phyloP scores from a whole-genome alignment of 2,888 invertebrate species.

The Leucania comma region DNA sequence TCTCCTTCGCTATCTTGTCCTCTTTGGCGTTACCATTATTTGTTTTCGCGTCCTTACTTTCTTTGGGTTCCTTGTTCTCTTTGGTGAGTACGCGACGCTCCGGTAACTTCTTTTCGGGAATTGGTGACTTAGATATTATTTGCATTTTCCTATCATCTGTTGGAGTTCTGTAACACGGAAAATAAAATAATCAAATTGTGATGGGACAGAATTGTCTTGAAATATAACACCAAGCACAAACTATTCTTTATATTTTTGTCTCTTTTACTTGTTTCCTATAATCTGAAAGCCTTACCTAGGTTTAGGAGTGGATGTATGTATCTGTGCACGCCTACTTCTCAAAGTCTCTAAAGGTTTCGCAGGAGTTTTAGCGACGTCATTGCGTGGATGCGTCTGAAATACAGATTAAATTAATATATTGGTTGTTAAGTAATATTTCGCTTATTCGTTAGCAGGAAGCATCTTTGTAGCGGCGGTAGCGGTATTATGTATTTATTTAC shows the following conservation, averaged over 20 bases:
- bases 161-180: conserved; percentile 66
- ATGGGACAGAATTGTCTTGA: not conserved
- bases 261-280: not conserved
- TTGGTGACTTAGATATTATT: conserved; percentile 64
- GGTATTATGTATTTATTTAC: conserved; percentile 67
- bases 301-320: conserved; percentile 86
- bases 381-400: conserved; percentile 82
- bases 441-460: not conserved
- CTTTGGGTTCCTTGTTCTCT: conserved; percentile 85
- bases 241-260: not conserved
- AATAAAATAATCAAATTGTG: not conserved
- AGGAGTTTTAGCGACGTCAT: conserved; percentile 73
- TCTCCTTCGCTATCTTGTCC: conserved; percentile 53
- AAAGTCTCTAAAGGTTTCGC: conserved; percentile 72
- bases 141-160: conserved; percentile 76
- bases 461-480: not conserved
- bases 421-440: not conserved
- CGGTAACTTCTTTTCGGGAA: conserved; percentile 74
- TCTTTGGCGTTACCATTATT: conserved; percentile 73
- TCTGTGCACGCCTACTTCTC: conserved; percentile 76
- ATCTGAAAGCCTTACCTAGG: conserved; percentile 70
- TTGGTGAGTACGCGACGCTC: conserved; percentile 79
- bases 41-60: conserved; percentile 74
- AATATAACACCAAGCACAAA: not conserved
- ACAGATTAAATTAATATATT: not conserved